Evolutionary conservation across 2,797 vertebrate genomes (phyloP), one percentile per base, ranked within the genome.

Genomic region (Ctenopoma kingsleyae): DNA sequence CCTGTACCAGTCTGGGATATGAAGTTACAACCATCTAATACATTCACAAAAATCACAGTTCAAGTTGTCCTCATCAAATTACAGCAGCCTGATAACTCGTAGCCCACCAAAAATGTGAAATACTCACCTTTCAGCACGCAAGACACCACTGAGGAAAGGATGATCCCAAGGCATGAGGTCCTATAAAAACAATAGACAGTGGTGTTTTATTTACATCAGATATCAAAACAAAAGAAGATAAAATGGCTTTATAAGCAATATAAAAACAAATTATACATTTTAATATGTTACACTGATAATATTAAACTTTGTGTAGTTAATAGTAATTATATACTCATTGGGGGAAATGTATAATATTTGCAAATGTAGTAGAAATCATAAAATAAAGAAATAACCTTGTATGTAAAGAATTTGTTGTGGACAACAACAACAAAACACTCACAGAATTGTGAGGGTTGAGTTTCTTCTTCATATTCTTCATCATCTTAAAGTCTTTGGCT

Each of bases 151-250:
- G 74, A 99, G 96, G 85, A 95, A 99, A 0, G 98, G 96, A 52
- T 98, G 97, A 89, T 99, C 98, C 98, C 98, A 99, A 0, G 98
- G 96, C 98, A 99, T 98, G 43, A 99, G 76, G 70, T 96, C 95
- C 98, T 99, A 70, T 52, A 85, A 71, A 16, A 53, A 30, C 27
- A 0, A 89, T 55, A 20, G 61, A 0, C 41, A 57, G 12, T 7
- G 50, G 10, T 10, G 3, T 19, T 48, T 17, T 17, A 66, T 46
- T 13, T 30, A 23, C 38, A 49, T 16, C 30, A 6, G 8, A 53
- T 22, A 13, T 22, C 8, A 41, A 49, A 56, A 38, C 5, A 54
- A 19, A 48, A 10, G 58, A 41, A 19, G 1, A 61, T 1, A 8
- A 43, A 59, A 62, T 5, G 41, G 1, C 30, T 32, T 60, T 9